These are phyloP conservation scores for Hystrix brachyura DNA, from an alignment of 2,113 vertebrate species.

Conservation along the genomic window DNA sequence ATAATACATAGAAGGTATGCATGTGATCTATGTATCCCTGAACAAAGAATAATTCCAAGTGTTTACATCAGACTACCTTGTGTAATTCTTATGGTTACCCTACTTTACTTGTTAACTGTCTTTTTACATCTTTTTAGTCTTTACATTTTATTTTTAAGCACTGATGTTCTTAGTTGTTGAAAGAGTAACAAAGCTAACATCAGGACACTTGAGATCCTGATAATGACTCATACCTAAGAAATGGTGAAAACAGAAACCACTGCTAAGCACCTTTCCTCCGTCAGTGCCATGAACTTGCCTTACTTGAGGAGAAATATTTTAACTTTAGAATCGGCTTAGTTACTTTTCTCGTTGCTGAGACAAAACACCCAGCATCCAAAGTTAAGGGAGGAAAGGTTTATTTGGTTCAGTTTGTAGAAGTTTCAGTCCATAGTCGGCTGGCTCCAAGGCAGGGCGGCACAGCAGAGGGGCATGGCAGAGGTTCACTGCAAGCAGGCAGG, in stretches of 20 bases:
- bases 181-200: constrained; percentile 85
- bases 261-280: constrained; percentile 79
- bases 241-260: constrained; percentile 80
- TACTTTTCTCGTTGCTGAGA: too few relatives aligned
- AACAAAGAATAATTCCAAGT: constrained; percentile 78
- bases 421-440: too few relatives aligned
- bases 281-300: constrained; percentile 78
- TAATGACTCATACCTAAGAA: constrained; percentile 73
- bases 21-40: not conserved
- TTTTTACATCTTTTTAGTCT: constrained; percentile 85
- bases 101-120: constrained; percentile 95
- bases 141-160: constrained; percentile 88
- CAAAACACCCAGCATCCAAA: too few relatives aligned
- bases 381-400: too few relatives aligned
- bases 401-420: too few relatives aligned
- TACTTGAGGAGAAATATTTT: constrained; percentile 79
- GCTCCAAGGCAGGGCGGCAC: too few relatives aligned
- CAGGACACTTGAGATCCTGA: constrained; percentile 85
- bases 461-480: too few relatives aligned
- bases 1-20: not conserved
- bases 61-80: constrained; percentile 92
- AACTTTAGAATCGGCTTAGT: constrained; percentile 28
- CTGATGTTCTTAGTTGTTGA: constrained; percentile 86
- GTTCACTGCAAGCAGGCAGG: too few relatives aligned
- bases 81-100: constrained; percentile 97